Conservation (phyloP, 2,797 vertebrate species). For the Odontamblyopus lacepedii region DNA sequence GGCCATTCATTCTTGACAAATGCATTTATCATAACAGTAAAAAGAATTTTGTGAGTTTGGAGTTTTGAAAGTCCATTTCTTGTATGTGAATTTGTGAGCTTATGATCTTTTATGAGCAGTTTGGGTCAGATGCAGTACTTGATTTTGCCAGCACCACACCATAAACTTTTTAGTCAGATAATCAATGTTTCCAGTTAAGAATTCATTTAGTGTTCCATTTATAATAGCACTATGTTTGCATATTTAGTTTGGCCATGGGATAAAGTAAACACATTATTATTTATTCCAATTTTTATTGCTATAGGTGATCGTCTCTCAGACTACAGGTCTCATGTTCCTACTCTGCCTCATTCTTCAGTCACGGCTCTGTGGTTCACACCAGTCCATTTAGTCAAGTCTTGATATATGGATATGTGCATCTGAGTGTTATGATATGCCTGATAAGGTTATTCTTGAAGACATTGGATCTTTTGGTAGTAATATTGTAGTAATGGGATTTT, state of each 20-base stretch:
- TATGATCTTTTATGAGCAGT: background rate
- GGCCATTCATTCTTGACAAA: no score
- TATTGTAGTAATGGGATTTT: slow-evolving; percentile 3
- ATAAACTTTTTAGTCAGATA: background rate
- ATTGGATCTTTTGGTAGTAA: background rate
- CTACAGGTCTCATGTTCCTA: background rate
- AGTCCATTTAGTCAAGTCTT: background rate
- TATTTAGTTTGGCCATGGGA: background rate
- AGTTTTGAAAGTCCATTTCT: no score
- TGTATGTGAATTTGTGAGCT: background rate
- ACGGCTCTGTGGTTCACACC: background rate
- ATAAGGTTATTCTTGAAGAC: background rate
- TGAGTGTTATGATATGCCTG: background rate
- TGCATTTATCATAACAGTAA: no score
- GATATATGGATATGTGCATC: background rate
- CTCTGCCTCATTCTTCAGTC: background rate
- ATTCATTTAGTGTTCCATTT: background rate
- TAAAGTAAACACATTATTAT: background rate
- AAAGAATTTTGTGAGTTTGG: no score
- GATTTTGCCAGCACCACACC: no score
- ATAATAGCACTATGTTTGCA: background rate
- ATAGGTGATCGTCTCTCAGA: no score
- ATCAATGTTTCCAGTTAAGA: background rate
- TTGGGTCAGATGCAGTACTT: background rate
- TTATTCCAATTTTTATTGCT: no score